phyloP scores from a whole-genome alignment of 2,797 vertebrate genomes.

The Tangara arthus region DNA sequence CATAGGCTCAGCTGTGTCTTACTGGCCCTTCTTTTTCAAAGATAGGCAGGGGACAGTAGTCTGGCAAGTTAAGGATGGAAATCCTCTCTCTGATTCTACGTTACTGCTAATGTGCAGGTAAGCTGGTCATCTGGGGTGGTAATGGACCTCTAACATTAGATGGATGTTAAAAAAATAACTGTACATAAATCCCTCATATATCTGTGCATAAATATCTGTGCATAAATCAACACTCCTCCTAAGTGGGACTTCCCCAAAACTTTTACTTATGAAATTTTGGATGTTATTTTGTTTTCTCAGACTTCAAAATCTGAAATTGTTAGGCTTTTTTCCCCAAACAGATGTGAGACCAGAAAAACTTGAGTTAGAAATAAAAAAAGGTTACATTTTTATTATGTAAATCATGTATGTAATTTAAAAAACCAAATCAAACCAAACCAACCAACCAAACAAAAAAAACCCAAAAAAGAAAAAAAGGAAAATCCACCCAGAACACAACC shows the following conservation, averaged over 20 bases:
- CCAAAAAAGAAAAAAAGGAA: accelerated
- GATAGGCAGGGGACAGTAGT: background rate
- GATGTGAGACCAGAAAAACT: background rate
- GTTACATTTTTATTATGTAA: background rate
- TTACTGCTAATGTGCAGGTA: background rate
- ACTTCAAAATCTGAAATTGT: background rate
- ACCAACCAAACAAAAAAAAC: accelerated
- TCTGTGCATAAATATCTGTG: background rate
- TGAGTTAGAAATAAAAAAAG: background rate
- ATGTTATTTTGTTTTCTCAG: background rate
- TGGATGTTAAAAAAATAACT: background rate
- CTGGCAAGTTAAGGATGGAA: background rate
- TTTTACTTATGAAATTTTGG: background rate
- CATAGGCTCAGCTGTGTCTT: background rate
- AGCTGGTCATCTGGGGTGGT: background rate
- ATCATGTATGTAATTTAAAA: background rate
- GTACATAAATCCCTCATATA: background rate
- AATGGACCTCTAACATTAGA: background rate
- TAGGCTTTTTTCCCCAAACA: background rate
- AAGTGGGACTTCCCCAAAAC: background rate
- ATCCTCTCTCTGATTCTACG: background rate
- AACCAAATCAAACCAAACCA: background rate
- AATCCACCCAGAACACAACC: background rate
- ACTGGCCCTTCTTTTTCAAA: background rate
- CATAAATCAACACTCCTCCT: background rate